phyloP scores from a whole-genome alignment of 2,113 vertebrate species.

The Acrocephalus kingi region DNA sequence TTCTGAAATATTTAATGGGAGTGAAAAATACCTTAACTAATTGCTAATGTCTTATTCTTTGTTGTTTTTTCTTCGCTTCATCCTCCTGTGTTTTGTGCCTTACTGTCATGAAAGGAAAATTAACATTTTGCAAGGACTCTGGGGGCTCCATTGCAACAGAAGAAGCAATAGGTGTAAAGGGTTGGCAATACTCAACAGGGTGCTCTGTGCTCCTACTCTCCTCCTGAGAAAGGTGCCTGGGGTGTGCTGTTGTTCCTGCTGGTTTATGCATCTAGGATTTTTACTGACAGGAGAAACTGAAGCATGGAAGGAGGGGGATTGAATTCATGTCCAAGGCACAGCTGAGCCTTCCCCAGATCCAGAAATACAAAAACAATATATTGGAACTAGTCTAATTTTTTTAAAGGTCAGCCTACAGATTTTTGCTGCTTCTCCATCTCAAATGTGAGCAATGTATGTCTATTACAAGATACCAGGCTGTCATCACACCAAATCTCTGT shows the following conservation, averaged over 20 bases:
- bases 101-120: neutral
- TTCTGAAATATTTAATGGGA: conserved; percentile 23
- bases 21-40: conserved; percentile 44
- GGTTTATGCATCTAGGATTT: neutral
- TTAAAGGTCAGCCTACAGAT: neutral
- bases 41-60: conserved; percentile 38
- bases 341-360: neutral
- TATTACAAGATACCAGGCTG: neutral
- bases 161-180: neutral
- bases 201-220: neutral
- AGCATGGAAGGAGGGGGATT: neutral
- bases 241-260: neutral
- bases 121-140: neutral
- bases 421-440: neutral
- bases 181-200: neutral
- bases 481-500: neutral
- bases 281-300: neutral
- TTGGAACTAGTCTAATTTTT: neutral
- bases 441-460: neutral
- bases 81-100: neutral
- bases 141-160: neutral
- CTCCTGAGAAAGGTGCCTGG: neutral
- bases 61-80: neutral
- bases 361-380: neutral
- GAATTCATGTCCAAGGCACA: neutral